Evolutionary conservation across 2,113 vertebrate genomes (phyloP), one percentile per base, ranked within the genome.

Genomic region (Anarhynchus alexandrinus): DNA sequence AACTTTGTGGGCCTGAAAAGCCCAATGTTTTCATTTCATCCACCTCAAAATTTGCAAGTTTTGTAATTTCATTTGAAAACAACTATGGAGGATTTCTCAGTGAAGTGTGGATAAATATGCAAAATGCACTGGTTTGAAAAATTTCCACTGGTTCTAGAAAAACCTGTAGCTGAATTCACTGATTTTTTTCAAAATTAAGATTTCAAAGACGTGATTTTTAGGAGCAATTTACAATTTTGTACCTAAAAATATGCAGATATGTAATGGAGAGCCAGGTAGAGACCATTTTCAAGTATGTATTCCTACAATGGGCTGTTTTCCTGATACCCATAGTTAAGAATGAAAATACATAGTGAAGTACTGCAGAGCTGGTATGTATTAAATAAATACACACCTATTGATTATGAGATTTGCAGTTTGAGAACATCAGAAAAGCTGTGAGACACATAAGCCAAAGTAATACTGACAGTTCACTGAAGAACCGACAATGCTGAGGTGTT

Each of bases 401-500:
- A 87, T 91, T 79, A 51, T 65, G 65, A 61, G 26, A 67, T 88
- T 43, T 71, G 16, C 23, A 69, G 15, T 79, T 38, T 26, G 25
- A 70, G n/a, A 91, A 69, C 15, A 58, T 59, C 10, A 86, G 55
- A 69, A 94, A 84, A 80, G 5, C 45, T 88, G 23, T 17, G 36
- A 55, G 40, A 15, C 49, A 34, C 32, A 34, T 80, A 71, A 84
- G 58, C 40, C 19, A 79, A 91, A 59, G 57, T 76, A 84, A 65
- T n/a, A 62, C 15, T n/a, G 25, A 23, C 40, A 58, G 21, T 71
- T 77, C 62, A 45, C 40, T 72, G 74, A 65, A 87, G 58, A 85
- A 42, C 12, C 0, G 0, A 64, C 9, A 47, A 47, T 18, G 67
- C 22, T 0, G 0, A 71, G 22, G 36, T 61, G 25, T 40, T 66